Evolutionary conservation across 2,888 invertebrate species (phyloP), one percentile per base, ranked within the genome.

Genomic region (Rhagonycha fulva): DNA sequence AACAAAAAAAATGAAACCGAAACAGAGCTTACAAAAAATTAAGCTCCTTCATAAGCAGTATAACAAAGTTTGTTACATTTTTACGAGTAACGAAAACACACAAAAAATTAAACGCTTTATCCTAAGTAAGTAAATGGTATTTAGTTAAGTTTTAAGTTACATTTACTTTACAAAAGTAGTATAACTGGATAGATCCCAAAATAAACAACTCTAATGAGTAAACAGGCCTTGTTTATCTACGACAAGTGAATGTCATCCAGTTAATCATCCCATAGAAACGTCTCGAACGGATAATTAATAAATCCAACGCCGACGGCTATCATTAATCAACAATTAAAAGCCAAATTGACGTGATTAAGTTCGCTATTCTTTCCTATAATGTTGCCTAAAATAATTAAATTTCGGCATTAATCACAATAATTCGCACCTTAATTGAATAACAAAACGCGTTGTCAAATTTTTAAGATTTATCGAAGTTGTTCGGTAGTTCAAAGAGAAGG

Each of bases 261-360:
- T 85, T 85, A 85, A 85, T 85, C 85, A 85, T 85, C 82, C 82
- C 81, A 84, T 84, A 83, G 84, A 83, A 84, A 82, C 83, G 84
- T 83, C 82, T 83, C 85, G 81, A 82, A 84, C 82, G 82, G 82
- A 82, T 85, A 86, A 86, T 86, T 86, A 86, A 85, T 86, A 86
- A 85, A 85, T 84, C 84, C 82, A 85, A 84, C 85, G 83, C 84
- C 82, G 80, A 79, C 80, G 80, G 80, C 72, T 77, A 82, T 83
- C 85, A 85, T 86, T 85, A 86, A 86, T 86, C 85, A 86, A 84
- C 86, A 86, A 86, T 86, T 85, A 85, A 83, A 83, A 81, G 81
- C 81, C 79, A 82, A 85, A 84, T 85, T 84, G 84, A 85, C 84
- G 85, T 83, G 83, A 84, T 85, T 84, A 82, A 79, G 80, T 78